phyloP scores from a whole-genome alignment of 1,140 invertebrate species.

The Drosophila kikkawai region DNA sequence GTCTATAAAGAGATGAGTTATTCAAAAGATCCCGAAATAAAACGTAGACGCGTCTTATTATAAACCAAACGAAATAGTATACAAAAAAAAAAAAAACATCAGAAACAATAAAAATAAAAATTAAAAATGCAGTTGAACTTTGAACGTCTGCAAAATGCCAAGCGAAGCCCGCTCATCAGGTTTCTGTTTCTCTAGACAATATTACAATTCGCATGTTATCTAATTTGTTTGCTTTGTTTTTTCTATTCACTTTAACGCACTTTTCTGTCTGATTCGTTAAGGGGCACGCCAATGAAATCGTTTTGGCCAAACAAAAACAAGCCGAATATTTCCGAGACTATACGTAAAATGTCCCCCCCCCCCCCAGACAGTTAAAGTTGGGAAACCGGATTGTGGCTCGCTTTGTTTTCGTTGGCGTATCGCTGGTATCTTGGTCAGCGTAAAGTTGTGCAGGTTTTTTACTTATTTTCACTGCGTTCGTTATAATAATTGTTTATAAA shows the following conservation, averaged over 20 bases:
- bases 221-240: slow-evolving; percentile 24
- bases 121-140: slow-evolving; percentile 56
- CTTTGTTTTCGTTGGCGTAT: slow-evolving; percentile 24
- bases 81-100: neutral
- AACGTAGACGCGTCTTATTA: neutral
- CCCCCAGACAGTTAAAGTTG: slow-evolving; percentile 26
- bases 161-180: slow-evolving; percentile 4
- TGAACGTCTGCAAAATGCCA: slow-evolving; percentile 62
- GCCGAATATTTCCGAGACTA: slow-evolving; percentile 3
- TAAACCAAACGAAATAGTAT: neutral
- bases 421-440: slow-evolving; percentile 20
- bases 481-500: slow-evolving; percentile 62
- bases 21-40: neutral
- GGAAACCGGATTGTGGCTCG: slow-evolving; percentile 51
- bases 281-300: slow-evolving; percentile 28
- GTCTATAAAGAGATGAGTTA: neutral
- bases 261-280: slow-evolving; percentile 10
- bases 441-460: slow-evolving; percentile 11
- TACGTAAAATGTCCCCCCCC: neutral
- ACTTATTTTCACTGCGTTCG: slow-evolving; percentile 44
- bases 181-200: slow-evolving; percentile 1
- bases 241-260: neutral
- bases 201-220: slow-evolving; percentile 5
- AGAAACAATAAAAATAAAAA: slow-evolving; percentile 18
- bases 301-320: slow-evolving; percentile 10